These are phyloP conservation scores for Pogonocichla stellata DNA, from an alignment of 2,113 vertebrate genomes.

Conservation along the genomic window DNA sequence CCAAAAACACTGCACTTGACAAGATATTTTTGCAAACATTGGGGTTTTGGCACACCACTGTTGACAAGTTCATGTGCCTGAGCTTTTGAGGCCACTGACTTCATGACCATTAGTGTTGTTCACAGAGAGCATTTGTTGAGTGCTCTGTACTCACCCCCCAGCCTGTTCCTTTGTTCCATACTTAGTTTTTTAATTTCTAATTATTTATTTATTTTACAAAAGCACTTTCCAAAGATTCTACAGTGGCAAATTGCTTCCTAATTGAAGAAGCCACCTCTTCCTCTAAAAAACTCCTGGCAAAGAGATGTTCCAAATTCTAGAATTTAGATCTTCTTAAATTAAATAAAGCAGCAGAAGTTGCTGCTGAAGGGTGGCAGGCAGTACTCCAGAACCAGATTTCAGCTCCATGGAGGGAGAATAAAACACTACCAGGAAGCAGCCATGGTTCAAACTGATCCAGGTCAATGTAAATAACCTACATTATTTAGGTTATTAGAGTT, in stretches of 20 bases:
- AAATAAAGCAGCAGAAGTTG: background rate
- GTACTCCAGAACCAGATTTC: background rate
- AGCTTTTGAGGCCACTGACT: background rate
- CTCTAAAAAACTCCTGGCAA: background rate
- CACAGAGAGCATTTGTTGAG: background rate
- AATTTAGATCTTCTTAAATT: background rate
- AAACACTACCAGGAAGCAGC: background rate
- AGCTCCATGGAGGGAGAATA: background rate
- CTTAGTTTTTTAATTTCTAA: background rate
- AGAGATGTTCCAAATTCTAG: background rate
- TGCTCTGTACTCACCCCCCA: background rate
- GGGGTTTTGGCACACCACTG: background rate
- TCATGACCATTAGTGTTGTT: fast-evolving
- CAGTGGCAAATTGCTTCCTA: background rate
- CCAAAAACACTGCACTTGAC: background rate
- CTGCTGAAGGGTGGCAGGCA: background rate
- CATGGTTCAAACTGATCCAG: background rate
- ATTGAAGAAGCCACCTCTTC: background rate
- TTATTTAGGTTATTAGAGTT: too few relatives aligned
- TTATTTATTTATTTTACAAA: too few relatives aligned
- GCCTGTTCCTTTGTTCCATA: background rate
- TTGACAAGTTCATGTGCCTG: background rate
- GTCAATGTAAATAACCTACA: background rate
- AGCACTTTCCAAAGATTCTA: background rate
- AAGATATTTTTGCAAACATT: background rate